Conservation (phyloP, 2,888 invertebrate species). For the Drosophila neonasuta region DNA sequence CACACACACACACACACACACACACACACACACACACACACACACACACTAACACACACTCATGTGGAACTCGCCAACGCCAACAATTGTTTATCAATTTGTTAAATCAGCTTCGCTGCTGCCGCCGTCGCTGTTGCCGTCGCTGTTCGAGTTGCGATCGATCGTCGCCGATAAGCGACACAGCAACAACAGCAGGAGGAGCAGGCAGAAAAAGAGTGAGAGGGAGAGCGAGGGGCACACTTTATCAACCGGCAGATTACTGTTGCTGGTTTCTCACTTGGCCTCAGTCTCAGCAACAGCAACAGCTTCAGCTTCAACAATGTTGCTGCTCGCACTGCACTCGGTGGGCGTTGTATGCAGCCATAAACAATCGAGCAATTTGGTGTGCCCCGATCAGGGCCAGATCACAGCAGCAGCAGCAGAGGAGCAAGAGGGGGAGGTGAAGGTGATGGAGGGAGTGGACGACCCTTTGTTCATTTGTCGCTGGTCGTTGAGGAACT, state of each 20-base stretch:
- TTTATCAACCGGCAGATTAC: constrained; percentile 76
- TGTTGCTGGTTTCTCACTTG: constrained; percentile 78
- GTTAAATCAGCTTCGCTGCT: constrained; percentile 72
- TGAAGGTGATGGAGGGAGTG: background rate
- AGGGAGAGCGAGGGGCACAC: constrained; percentile 22
- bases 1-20: background rate
- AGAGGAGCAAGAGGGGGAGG: background rate
- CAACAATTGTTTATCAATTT: constrained; percentile 79
- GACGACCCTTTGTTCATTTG: constrained; percentile 71
- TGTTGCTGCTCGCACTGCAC: constrained; percentile 33
- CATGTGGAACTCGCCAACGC: constrained; percentile 61
- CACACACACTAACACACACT: constrained; percentile 26
- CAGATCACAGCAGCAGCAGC: background rate
- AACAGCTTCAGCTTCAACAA: constrained; percentile 9
- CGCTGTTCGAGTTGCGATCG: constrained; percentile 59
- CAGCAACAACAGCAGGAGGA: constrained; percentile 23
- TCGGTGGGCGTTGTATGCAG: constrained; percentile 76
- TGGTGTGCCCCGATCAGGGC: constrained; percentile 38
- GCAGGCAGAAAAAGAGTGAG: constrained; percentile 8
- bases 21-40: constrained; percentile 15
- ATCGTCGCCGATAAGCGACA: constrained; percentile 74
- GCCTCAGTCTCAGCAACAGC: constrained; percentile 33
- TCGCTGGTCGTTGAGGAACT: constrained; percentile 47
- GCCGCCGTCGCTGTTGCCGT: constrained; percentile 44
- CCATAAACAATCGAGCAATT: constrained; percentile 80